phyloP scores from a whole-genome alignment of 2,113 vertebrate genomes.

The Salvator merianae region DNA sequence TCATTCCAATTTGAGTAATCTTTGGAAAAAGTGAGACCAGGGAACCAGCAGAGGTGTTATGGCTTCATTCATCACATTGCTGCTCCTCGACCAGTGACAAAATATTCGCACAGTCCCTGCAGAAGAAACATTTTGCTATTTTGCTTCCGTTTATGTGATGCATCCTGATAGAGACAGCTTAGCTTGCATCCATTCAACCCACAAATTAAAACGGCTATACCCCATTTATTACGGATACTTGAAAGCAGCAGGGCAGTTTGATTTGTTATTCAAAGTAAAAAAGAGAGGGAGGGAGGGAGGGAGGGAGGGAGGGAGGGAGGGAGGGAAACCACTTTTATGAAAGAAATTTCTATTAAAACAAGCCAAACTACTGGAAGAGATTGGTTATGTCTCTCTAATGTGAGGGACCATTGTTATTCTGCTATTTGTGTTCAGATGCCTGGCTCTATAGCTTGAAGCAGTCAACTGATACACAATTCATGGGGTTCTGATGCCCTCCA shows the following conservation, averaged over 20 bases:
- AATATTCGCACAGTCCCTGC: neutral
- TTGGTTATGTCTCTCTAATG: too few species aligned
- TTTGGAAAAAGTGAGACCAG: neutral
- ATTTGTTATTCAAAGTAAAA: neutral
- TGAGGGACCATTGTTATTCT: too few species aligned
- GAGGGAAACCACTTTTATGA: neutral
- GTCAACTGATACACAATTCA: too few species aligned
- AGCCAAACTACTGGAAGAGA: too few species aligned
- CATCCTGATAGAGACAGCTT: neutral
- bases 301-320: too few species aligned
- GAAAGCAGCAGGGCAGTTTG: neutral
- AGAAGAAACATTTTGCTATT: neutral
- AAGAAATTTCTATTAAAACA: too few species aligned
- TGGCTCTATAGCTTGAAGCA: too few species aligned
- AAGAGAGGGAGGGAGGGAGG: neutral
- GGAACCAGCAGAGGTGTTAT: neutral
- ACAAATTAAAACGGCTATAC: neutral
- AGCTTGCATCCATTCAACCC: neutral
- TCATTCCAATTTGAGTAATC: slow-evolving; percentile 11
- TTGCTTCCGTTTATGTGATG: neutral
- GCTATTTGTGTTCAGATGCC: too few species aligned
- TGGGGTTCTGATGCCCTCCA: too few species aligned
- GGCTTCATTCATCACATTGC: neutral
- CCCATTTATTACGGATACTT: neutral
- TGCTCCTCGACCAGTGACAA: neutral